Conservation (phyloP, 2,888 invertebrate genomes). For the Poecilobothrus nobilitatus region DNA sequence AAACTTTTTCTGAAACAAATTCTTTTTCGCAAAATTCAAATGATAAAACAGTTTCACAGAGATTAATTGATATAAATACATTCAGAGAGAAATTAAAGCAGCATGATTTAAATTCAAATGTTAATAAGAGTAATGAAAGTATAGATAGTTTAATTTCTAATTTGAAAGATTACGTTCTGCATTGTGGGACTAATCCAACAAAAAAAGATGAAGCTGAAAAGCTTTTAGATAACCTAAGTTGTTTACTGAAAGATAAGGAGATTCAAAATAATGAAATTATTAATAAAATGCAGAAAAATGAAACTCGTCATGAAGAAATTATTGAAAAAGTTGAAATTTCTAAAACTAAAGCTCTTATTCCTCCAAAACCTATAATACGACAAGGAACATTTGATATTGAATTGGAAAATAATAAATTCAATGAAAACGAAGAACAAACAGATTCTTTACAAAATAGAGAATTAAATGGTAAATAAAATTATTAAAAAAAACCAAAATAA, state of each 20-base stretch:
- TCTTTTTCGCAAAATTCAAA: neutral
- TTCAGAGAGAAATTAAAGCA: neutral
- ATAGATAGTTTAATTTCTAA: slow-evolving; percentile 24
- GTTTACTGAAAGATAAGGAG: slow-evolving; percentile 22
- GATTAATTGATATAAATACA: neutral
- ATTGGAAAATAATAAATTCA: slow-evolving; percentile 20
- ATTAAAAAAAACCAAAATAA: too few species aligned
- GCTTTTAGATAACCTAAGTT: slow-evolving; percentile 28
- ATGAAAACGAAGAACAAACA: slow-evolving; percentile 10
- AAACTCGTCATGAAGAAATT: neutral
- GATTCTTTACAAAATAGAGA: too few species aligned
- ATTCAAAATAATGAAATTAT: slow-evolving; percentile 15
- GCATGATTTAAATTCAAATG: neutral
- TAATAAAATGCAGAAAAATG: too few species aligned
- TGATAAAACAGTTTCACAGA: neutral
- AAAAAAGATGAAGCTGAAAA: slow-evolving; percentile 27
- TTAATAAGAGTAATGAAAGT: neutral
- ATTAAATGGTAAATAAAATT: too few species aligned
- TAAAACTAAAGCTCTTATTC: neutral
- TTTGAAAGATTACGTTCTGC: slow-evolving; percentile 27
- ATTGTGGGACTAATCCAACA: slow-evolving; percentile 21
- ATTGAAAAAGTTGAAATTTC: slow-evolving; percentile 7
- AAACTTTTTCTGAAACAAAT: neutral
- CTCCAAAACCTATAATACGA: slow-evolving; percentile 26
- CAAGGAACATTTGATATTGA: slow-evolving; percentile 33